These are phyloP conservation scores for Drosophila mulleri DNA, from an alignment of 2,888 invertebrate genomes.

Conservation along the genomic window DNA sequence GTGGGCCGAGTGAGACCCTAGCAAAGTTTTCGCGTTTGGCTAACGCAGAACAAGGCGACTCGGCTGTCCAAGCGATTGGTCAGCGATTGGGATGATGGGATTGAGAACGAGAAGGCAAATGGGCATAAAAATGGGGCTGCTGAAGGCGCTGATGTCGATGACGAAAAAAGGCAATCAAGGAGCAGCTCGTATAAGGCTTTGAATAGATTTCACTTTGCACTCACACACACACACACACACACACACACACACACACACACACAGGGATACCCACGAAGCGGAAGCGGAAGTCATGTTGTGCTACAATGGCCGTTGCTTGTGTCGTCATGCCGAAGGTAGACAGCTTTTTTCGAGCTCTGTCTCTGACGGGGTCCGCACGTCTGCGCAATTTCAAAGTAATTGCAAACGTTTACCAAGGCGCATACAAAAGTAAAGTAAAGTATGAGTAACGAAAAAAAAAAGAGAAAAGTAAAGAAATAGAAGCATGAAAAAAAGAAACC, in stretches of 20 bases:
- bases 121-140: conserved; percentile 28
- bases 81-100: conserved; percentile 50
- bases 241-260: conserved; percentile 14
- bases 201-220: conserved; percentile 63
- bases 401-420: conserved; percentile 74
- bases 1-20: neutral
- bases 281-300: conserved; percentile 77
- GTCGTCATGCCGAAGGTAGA: conserved; percentile 63
- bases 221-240: conserved; percentile 13
- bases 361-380: conserved; percentile 62
- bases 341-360: conserved; percentile 57
- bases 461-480: conserved; percentile 21
- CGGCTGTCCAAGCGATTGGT: conserved; percentile 39
- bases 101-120: conserved; percentile 22
- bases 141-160: conserved; percentile 50
- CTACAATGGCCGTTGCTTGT: conserved; percentile 64
- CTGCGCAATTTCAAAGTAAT: conserved; percentile 80
- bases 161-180: conserved; percentile 63
- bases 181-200: conserved; percentile 48
- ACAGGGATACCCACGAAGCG: conserved; percentile 29
- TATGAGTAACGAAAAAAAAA: conserved; percentile 63
- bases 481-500: conserved; percentile 52
- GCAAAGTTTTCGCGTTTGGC: conserved; percentile 32
- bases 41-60: conserved; percentile 41
- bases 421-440: conserved; percentile 66